These are phyloP conservation scores for Balanococcus diminutus DNA, from an alignment of 2,888 invertebrate species.

Conservation along the genomic window DNA sequence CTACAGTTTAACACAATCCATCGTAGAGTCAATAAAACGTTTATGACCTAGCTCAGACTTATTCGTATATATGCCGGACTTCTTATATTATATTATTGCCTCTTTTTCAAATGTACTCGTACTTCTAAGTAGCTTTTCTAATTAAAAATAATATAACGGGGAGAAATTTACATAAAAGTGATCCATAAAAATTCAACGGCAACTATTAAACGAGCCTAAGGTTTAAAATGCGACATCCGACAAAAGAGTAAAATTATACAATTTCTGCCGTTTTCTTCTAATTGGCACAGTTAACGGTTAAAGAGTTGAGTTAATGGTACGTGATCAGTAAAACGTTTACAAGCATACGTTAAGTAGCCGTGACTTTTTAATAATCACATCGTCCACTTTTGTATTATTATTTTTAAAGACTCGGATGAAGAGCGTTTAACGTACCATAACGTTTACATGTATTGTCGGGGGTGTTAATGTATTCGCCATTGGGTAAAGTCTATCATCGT, in stretches of 20 bases:
- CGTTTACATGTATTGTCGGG: neutral
- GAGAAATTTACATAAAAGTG: constrained; percentile 12
- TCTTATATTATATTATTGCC: neutral
- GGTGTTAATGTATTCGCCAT: constrained; percentile 1
- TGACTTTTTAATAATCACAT: constrained; percentile 49
- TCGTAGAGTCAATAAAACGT: constrained; percentile 13
- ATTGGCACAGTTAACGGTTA: constrained; percentile 49
- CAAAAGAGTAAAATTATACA: constrained; percentile 35
- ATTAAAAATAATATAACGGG: constrained; percentile 8
- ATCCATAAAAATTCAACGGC: constrained; percentile 24
- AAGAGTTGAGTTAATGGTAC: constrained; percentile 45
- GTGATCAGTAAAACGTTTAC: constrained; percentile 52
- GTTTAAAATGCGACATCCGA: constrained; percentile 25
- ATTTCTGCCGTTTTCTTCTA: constrained; percentile 42
- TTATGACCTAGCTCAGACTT: constrained; percentile 25
- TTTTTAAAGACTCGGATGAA: constrained; percentile 13
- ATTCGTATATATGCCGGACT: neutral
- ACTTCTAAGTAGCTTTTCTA: constrained; percentile 24
- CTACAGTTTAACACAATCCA: constrained; percentile 21
- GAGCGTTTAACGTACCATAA: constrained; percentile 42
- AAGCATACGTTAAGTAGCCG: constrained; percentile 47
- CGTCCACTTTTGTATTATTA: constrained; percentile 35
- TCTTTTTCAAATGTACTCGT: constrained; percentile 15
- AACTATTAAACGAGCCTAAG: constrained; percentile 19
- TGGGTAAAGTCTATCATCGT: neutral